phyloP scores from a whole-genome alignment of 2,113 vertebrate genomes.

The Vireo altiloquus region DNA sequence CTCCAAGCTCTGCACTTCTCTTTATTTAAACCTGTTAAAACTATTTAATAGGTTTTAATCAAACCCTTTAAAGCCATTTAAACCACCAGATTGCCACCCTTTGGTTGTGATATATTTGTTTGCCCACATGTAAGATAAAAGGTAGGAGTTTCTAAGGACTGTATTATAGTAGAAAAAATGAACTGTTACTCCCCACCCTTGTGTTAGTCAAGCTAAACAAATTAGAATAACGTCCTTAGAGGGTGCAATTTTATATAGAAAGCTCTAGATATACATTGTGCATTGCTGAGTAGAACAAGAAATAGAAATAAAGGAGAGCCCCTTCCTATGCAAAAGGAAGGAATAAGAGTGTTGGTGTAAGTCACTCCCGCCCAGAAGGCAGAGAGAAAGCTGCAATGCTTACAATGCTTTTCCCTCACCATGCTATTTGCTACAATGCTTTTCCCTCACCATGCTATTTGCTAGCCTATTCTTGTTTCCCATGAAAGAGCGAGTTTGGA shows the following conservation, averaged over 20 bases:
- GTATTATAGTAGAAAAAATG: background rate
- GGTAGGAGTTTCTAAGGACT: background rate
- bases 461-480: slow-evolving; percentile 8
- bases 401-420: background rate
- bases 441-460: background rate
- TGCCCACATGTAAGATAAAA: background rate
- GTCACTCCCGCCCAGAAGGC: background rate
- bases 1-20: background rate
- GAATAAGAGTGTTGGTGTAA: background rate
- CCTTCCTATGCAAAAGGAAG: background rate
- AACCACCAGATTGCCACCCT: background rate
- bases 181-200: background rate
- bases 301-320: background rate
- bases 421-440: background rate
- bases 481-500: background rate
- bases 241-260: background rate
- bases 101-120: slow-evolving; percentile 9
- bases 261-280: background rate
- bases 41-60: slow-evolving; percentile 39
- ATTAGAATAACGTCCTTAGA: background rate
- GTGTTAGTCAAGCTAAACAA: slow-evolving; percentile 8
- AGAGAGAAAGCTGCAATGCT: background rate
- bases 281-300: background rate
- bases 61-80: slow-evolving; percentile 21
- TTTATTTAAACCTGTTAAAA: slow-evolving; percentile 42